Percentiles rank a stretch among this genome's conserved stretches.
These are phyloP conservation scores for Macropus fuliginosus DNA, from an alignment of 2,797 vertebrate genomes.

Conservation along the genomic window DNA sequence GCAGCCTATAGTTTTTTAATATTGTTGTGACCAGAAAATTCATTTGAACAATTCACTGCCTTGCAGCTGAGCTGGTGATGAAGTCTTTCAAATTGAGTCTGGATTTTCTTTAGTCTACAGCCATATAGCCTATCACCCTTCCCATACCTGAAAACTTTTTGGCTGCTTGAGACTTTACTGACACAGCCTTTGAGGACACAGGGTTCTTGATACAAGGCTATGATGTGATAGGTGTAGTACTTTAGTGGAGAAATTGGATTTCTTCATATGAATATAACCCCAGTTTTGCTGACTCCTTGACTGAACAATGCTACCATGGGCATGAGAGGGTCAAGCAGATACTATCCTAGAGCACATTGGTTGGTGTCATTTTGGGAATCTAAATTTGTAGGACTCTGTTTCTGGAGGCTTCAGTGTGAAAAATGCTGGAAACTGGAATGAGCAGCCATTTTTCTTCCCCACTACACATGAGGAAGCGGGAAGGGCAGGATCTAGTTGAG, in stretches of 20 bases:
- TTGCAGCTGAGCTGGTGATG: background rate
- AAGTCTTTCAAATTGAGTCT: background rate
- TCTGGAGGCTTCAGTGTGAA: background rate
- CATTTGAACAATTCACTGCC: background rate
- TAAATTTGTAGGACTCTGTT: background rate
- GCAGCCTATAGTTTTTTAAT: background rate
- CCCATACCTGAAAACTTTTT: background rate
- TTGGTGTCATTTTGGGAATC: background rate
- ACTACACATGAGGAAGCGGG: background rate
- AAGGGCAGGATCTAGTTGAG: background rate
- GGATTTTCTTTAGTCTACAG: background rate
- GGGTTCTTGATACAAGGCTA: too few relatives aligned
- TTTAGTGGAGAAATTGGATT: background rate
- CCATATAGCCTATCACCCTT: background rate
- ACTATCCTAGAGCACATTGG: background rate
- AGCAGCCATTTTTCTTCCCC: background rate
- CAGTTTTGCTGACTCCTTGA: background rate
- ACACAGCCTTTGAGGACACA: background rate
- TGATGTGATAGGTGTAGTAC: background rate
- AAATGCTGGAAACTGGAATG: background rate
- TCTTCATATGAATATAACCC: background rate
- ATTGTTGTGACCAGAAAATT: background rate
- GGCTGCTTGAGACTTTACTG: background rate
- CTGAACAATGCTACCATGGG: background rate
- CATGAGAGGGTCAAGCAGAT: background rate